Evolutionary conservation across 1,140 invertebrate species (phyloP).

Genomic region (Saccostrea glomerata): DNA sequence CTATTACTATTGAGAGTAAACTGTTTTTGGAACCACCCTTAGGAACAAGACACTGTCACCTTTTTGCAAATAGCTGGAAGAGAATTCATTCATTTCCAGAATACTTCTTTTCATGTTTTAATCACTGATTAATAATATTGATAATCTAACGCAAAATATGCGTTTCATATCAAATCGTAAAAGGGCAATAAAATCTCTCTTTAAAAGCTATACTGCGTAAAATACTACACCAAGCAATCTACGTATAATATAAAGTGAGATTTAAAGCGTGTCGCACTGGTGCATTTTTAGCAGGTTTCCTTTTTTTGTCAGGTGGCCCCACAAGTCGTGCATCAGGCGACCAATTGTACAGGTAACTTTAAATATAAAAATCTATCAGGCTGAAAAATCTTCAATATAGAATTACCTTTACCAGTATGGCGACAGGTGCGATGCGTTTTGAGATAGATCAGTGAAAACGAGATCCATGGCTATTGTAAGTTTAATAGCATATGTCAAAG

Average conservation of each 20-base stretch:
- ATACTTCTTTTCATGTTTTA: not conserved
- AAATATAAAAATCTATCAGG: not conserved
- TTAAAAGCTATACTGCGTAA: conserved; percentile 4
- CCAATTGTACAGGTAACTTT: conserved; percentile 28
- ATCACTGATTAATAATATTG: not conserved
- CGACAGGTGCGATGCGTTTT: conserved; percentile 51
- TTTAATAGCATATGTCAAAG: conserved; percentile 57
- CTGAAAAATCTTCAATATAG: conserved; percentile 39
- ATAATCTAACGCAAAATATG: conserved; percentile 23
- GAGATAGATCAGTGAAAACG: conserved; percentile 38
- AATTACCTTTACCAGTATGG: conserved; percentile 18
- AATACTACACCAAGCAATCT: no score
- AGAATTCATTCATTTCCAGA: no score
- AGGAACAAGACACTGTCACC: no score
- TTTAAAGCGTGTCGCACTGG: not conserved
- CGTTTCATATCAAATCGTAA: conserved; percentile 14
- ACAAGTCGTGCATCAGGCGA: conserved; percentile 1
- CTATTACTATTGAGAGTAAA: no score
- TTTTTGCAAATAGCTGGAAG: no score
- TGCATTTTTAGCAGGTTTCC: not conserved
- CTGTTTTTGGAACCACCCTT: no score
- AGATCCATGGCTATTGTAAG: conserved; percentile 52
- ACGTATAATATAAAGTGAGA: not conserved
- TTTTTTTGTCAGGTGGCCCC: not conserved
- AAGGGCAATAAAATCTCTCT: not conserved